Percentiles rank a stretch among this genome's conserved stretches.
phyloP scores from a whole-genome alignment of 2,888 invertebrate genomes.

The Chrysolina haemoptera region DNA sequence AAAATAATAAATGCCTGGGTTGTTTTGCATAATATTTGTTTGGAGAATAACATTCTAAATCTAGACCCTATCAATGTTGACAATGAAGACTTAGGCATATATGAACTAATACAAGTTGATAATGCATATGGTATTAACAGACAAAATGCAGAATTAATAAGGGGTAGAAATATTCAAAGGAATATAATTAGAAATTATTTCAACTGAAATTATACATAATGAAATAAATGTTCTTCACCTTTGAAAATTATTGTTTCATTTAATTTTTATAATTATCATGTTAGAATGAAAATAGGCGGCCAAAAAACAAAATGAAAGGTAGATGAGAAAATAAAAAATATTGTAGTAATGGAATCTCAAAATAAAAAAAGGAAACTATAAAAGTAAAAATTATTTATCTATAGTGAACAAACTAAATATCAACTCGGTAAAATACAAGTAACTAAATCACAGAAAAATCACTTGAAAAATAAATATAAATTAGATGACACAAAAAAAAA shows the following conservation, averaged over 20 bases:
- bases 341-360: too few relatives aligned
- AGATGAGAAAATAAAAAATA: too few relatives aligned
- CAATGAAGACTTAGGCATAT: slow-evolving; percentile 20
- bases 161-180: slow-evolving; percentile 20
- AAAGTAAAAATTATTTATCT: too few relatives aligned
- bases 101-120: slow-evolving; percentile 20
- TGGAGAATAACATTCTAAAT: slow-evolving; percentile 31
- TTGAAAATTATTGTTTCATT: neutral
- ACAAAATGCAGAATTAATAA: slow-evolving; percentile 8
- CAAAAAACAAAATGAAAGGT: too few relatives aligned
- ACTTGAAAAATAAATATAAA: slow-evolving; percentile 1
- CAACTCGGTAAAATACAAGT: slow-evolving; percentile 1
- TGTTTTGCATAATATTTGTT: slow-evolving; percentile 28
- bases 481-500: too few relatives aligned
- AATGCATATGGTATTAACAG: slow-evolving; percentile 17
- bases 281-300: neutral
- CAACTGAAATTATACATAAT: neutral
- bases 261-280: neutral
- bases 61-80: slow-evolving; percentile 6
- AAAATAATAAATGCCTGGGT: slow-evolving; percentile 24
- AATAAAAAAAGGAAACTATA: too few relatives aligned
- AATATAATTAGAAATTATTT: slow-evolving; percentile 23
- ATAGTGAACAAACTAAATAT: neutral
- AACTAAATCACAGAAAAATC: slow-evolving; percentile 7
- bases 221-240: neutral